A percentile compares a stretch with the other conserved stretches of the same genome.
Conservation (phyloP, 2,797 vertebrate genomes). For the Coreius guichenoti region DNA sequence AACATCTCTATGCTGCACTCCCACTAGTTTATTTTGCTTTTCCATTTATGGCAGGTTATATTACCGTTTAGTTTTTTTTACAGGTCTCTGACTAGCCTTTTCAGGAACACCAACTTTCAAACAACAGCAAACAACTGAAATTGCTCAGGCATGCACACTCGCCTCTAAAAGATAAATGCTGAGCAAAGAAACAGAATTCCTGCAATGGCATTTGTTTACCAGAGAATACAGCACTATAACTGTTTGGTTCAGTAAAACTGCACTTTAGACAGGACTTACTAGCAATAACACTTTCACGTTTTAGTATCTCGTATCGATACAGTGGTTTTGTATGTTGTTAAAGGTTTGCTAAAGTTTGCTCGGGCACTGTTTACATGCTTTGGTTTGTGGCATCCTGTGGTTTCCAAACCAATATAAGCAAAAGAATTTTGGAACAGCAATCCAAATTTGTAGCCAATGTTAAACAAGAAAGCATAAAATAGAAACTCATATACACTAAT, state of each 20-base stretch:
- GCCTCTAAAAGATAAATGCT: slow-evolving; percentile 36
- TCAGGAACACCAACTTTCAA: slow-evolving; percentile 39
- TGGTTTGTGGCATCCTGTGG: neutral
- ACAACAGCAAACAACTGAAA: slow-evolving; percentile 39
- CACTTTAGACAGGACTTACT: neutral
- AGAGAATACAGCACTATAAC: slow-evolving; percentile 2
- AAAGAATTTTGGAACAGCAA: neutral
- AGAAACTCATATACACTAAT: neutral
- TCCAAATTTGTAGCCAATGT: neutral
- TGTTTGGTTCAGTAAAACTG: slow-evolving; percentile 1
- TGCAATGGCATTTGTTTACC: slow-evolving; percentile 19
- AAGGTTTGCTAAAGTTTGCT: neutral
- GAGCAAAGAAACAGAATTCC: slow-evolving; percentile 32
- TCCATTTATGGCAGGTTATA: slow-evolving; percentile 36
- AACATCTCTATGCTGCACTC: neutral
- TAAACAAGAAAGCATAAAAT: neutral
- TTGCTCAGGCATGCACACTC: slow-evolving; percentile 37
- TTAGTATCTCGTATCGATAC: neutral
- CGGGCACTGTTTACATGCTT: neutral
- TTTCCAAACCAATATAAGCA: neutral
- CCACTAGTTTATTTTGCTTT: slow-evolving; percentile 11
- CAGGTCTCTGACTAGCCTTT: slow-evolving; percentile 21
- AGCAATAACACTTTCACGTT: neutral
- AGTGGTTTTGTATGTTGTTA: neutral
- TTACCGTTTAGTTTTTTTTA: slow-evolving; percentile 10